Evolutionary conservation across 2,888 invertebrate genomes (phyloP).

Genomic region (Ormyrus rosae): DNA sequence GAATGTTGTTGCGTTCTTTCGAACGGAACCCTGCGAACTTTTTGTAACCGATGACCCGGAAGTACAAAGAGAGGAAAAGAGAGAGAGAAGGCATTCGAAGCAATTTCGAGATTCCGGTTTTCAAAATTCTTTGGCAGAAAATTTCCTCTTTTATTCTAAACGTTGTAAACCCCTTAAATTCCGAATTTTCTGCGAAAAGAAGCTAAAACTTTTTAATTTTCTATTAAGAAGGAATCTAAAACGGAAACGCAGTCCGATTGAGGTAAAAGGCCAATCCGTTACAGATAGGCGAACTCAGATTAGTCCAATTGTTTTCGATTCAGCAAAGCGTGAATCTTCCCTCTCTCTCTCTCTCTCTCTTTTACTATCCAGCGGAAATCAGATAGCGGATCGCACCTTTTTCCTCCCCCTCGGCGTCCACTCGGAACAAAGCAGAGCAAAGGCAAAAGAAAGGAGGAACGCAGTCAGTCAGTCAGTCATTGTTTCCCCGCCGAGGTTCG

Average conservation of each 20-base stretch:
- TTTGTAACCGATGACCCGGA: neutral
- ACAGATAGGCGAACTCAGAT: slow-evolving; percentile 21
- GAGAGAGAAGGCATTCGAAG: neutral
- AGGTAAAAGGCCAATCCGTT: slow-evolving; percentile 34
- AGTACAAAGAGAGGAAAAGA: neutral
- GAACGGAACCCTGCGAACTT: neutral
- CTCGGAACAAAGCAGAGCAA: slow-evolving; percentile 1
- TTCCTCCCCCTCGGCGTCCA: slow-evolving; percentile 11
- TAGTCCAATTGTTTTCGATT: slow-evolving; percentile 48
- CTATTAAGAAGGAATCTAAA: neutral
- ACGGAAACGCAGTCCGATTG: slow-evolving; percentile 1
- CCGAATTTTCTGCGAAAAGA: neutral
- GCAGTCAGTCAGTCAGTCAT: neutral
- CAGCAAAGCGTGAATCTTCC: slow-evolving; percentile 50
- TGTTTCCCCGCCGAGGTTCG: neutral
- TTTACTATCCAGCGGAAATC: slow-evolving; percentile 28
- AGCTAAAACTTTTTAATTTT: too few species aligned
- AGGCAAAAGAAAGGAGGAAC: too few species aligned
- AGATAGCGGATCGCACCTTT: slow-evolving; percentile 43
- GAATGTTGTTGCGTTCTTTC: slow-evolving; percentile 12
- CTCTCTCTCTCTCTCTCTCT: slow-evolving; percentile 15
- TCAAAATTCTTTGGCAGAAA: neutral
- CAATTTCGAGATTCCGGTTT: neutral
- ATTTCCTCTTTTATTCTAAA: too few species aligned
- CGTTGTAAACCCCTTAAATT: too few species aligned